Evolutionary conservation across 2,797 vertebrate genomes (phyloP).

Genomic region (Enteromius mattozi): DNA sequence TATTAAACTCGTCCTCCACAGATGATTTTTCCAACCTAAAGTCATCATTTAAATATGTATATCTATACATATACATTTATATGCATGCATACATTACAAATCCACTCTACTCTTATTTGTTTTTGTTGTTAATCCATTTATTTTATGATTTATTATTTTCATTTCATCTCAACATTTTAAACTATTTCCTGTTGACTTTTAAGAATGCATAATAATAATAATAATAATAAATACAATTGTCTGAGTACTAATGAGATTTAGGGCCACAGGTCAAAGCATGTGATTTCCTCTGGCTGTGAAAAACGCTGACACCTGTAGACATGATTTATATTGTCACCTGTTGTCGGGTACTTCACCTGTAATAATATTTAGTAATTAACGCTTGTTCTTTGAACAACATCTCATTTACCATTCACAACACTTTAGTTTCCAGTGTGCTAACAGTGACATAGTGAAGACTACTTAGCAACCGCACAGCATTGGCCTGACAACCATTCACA

Average conservation of each 20-base stretch:
- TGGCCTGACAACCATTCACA: not conserved
- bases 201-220: not conserved
- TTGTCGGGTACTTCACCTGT: not conserved
- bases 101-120: too few relatives aligned
- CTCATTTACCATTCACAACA: not conserved
- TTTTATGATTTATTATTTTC: not conserved
- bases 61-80: not conserved
- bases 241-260: not conserved
- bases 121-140: not conserved
- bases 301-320: constrained; percentile 20
- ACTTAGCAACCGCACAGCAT: not conserved
- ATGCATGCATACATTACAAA: not conserved
- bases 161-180: not conserved
- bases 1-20: constrained; percentile 62
- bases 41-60: not conserved
- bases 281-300: constrained; percentile 3
- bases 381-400: not conserved
- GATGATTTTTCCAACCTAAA: constrained; percentile 39
- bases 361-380: not conserved
- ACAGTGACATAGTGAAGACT: not conserved
- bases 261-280: not conserved
- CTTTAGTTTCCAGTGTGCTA: too few relatives aligned
- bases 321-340: not conserved
- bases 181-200: not conserved
- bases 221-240: not conserved